A percentile compares a stretch with the other conserved stretches of the same genome.
phyloP scores from a whole-genome alignment of 2,113 vertebrate species.

The Oryzias curvinotus region DNA sequence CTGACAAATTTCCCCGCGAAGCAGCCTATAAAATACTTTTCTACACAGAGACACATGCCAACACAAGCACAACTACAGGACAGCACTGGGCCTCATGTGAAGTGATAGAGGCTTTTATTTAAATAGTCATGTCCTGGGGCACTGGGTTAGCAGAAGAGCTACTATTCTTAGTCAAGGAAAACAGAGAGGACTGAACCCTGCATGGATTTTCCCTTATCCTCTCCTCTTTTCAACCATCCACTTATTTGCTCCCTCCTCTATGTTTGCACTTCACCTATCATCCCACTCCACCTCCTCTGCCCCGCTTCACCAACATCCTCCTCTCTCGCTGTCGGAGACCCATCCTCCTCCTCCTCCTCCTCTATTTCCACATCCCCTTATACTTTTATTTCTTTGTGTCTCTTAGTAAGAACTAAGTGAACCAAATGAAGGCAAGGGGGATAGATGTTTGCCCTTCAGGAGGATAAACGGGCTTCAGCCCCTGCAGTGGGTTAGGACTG shows the following conservation, averaged over 20 bases:
- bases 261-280: slow-evolving; percentile 63
- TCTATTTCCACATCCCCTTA: slow-evolving; percentile 44
- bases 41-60: slow-evolving; percentile 22
- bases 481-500: slow-evolving; percentile 29
- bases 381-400: slow-evolving; percentile 57
- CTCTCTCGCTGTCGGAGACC: slow-evolving; percentile 52
- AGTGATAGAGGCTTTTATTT: slow-evolving; percentile 70
- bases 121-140: slow-evolving; percentile 68
- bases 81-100: slow-evolving; percentile 42
- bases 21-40: slow-evolving; percentile 39
- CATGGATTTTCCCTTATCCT: slow-evolving; percentile 46
- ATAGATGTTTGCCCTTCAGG: slow-evolving; percentile 55
- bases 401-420: slow-evolving; percentile 60
- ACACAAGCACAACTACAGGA: slow-evolving; percentile 28
- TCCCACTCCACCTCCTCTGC: slow-evolving; percentile 67
- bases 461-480: slow-evolving; percentile 22
- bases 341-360: slow-evolving; percentile 38
- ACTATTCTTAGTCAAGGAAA: slow-evolving; percentile 70
- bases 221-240: slow-evolving; percentile 37
- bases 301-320: slow-evolving; percentile 46
- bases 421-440: slow-evolving; percentile 51
- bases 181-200: slow-evolving; percentile 43
- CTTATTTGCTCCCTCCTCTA: slow-evolving; percentile 39
- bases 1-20: slow-evolving; percentile 34
- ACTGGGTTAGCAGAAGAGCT: slow-evolving; percentile 71